Percentiles rank a stretch among this genome's conserved stretches.
These are phyloP conservation scores for Salminus brasiliensis DNA, from an alignment of 2,113 vertebrate species.

Conservation along the genomic window DNA sequence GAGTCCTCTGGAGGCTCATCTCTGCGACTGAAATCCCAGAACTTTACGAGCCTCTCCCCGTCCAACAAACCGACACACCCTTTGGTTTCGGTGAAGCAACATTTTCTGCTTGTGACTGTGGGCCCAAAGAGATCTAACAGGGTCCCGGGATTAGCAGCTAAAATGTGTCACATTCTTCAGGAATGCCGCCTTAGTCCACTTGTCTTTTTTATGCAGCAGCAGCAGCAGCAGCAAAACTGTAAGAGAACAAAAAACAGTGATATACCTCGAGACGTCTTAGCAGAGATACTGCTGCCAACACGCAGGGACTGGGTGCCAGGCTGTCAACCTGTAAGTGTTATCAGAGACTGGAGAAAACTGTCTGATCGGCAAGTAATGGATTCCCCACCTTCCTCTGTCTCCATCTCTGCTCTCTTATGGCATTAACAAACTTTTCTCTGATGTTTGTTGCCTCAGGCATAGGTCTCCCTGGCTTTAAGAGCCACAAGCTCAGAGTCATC, in stretches of 20 bases:
- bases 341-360: conserved; percentile 34
- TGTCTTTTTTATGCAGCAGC: conserved; percentile 42
- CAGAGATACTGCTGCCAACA: neutral
- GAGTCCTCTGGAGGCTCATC: conserved; percentile 37
- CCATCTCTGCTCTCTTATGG: neutral
- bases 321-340: conserved; percentile 9
- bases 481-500: conserved; percentile 85
- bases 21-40: conserved; percentile 27
- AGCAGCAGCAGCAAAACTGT: conserved; percentile 62
- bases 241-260: conserved; percentile 59
- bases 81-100: conserved; percentile 67
- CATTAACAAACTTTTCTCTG: neutral
- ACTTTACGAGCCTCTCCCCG: conserved; percentile 45
- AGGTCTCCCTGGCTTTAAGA: conserved; percentile 82
- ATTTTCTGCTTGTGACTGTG: conserved; percentile 27
- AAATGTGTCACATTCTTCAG: conserved; percentile 57
- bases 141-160: conserved; percentile 69
- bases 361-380: conserved; percentile 12
- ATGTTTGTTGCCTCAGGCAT: conserved; percentile 71
- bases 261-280: conserved; percentile 42
- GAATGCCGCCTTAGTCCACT: conserved; percentile 56
- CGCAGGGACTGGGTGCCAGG: conserved; percentile 31
- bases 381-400: conserved; percentile 19
- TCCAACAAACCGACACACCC: conserved; percentile 63
- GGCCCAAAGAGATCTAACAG: conserved; percentile 23